Percentiles rank a stretch among this genome's conserved stretches.
phyloP scores from a whole-genome alignment of 2,797 vertebrate species.

The Mycteria americana region DNA sequence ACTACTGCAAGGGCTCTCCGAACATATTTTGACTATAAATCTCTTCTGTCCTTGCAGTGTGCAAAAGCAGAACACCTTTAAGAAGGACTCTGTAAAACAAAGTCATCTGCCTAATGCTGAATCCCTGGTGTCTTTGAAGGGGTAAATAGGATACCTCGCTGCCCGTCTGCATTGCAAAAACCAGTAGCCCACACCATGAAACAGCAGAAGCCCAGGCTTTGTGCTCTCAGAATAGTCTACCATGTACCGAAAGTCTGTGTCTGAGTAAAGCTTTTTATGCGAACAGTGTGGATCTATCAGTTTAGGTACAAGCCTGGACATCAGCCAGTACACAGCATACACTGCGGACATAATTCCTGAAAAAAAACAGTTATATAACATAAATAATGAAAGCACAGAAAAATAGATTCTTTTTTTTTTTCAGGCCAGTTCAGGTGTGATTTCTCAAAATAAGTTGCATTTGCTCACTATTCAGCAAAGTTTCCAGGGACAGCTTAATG shows the following conservation, averaged over 20 bases:
- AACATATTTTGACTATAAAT: background rate
- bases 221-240: background rate
- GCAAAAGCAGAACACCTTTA: background rate
- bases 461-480: background rate
- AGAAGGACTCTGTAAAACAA: background rate
- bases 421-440: background rate
- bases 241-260: background rate
- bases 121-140: background rate
- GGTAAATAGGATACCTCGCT: background rate
- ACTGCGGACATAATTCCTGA: background rate
- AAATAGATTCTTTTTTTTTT: background rate
- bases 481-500: background rate
- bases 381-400: background rate
- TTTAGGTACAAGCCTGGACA: background rate
- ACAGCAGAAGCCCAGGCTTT: background rate
- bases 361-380: background rate
- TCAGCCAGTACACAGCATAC: background rate
- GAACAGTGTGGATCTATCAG: background rate
- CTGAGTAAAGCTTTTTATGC: background rate
- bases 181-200: background rate
- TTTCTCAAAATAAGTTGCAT: background rate
- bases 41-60: background rate
- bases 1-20: background rate
- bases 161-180: background rate
- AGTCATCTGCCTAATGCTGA: rapidly evolving